Percentiles rank a stretch among this genome's conserved stretches.
These are phyloP conservation scores for Himalopsyche anomala DNA, from an alignment of 2,888 invertebrate species.

Conservation along the genomic window DNA sequence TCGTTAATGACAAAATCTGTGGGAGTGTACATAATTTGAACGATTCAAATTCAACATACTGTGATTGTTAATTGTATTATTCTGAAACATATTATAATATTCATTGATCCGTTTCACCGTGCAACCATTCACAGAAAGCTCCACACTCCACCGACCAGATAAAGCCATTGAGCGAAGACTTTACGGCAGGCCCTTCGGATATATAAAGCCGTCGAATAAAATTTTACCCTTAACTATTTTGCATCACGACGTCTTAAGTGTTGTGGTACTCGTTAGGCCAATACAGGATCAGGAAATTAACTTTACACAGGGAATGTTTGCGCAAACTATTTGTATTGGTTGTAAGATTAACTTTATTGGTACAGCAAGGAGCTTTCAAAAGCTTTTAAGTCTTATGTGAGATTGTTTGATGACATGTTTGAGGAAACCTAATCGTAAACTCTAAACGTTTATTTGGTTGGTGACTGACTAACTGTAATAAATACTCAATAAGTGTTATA, in stretches of 20 bases:
- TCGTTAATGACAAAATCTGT: too few species aligned
- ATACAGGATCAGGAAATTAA: conserved; percentile 14
- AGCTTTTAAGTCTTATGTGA: too few species aligned
- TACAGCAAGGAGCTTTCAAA: background rate
- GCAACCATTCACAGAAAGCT: background rate
- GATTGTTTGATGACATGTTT: too few species aligned
- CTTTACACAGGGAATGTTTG: background rate
- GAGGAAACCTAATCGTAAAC: too few species aligned
- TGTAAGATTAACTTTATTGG: conserved; percentile 29
- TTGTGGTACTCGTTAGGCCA: conserved; percentile 1
- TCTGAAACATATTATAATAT: background rate
- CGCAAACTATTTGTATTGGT: conserved; percentile 24
- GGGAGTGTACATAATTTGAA: too few species aligned
- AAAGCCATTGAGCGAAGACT: conserved; percentile 16
- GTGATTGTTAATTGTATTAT: too few species aligned
- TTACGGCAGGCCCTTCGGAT: background rate
- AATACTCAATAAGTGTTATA: too few species aligned
- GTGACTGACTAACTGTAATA: too few species aligned
- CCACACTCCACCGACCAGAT: background rate
- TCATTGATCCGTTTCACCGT: background rate
- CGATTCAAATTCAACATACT: too few species aligned
- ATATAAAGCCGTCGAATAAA: conserved; percentile 11
- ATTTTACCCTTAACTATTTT: background rate
- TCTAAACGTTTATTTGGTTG: too few species aligned
- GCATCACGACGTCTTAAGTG: conserved; percentile 9